Conservation (phyloP, 2,797 vertebrate genomes). For the Furcifer pardalis region DNA sequence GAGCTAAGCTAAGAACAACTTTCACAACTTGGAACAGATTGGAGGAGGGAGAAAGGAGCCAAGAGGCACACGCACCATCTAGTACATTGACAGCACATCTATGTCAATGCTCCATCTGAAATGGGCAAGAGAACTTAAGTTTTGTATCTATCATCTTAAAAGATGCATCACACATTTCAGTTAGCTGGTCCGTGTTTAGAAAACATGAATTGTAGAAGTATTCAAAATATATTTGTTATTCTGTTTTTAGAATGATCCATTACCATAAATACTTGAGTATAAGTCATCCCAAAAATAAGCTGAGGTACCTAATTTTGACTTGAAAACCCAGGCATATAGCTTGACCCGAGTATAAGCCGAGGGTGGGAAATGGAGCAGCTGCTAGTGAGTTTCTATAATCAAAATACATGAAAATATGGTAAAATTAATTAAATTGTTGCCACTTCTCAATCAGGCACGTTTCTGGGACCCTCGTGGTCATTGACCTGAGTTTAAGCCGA, state of each 20-base stretch:
- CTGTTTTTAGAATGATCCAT: neutral
- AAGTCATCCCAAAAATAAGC: no score
- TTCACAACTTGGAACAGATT: neutral
- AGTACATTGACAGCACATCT: no score
- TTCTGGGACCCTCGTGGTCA: no score
- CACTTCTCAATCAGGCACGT: no score
- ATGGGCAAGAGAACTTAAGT: neutral
- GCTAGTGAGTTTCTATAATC: no score
- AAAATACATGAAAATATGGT: no score
- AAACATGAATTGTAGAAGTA: neutral
- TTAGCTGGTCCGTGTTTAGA: neutral
- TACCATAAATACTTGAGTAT: neutral
- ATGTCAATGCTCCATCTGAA: neutral
- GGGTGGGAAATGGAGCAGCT: no score
- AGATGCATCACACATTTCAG: neutral
- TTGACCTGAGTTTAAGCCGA: no score
- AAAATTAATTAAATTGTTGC: no score
- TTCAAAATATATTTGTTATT: neutral
- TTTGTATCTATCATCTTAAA: neutral
- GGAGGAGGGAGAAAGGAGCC: neutral
- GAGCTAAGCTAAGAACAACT: neutral
- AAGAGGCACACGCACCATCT: neutral
- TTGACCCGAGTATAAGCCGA: no score
- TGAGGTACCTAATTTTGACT: no score
- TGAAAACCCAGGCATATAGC: no score